Evolutionary conservation across 2,888 invertebrate species (phyloP).

Genomic region (Hydriomena furcata): DNA sequence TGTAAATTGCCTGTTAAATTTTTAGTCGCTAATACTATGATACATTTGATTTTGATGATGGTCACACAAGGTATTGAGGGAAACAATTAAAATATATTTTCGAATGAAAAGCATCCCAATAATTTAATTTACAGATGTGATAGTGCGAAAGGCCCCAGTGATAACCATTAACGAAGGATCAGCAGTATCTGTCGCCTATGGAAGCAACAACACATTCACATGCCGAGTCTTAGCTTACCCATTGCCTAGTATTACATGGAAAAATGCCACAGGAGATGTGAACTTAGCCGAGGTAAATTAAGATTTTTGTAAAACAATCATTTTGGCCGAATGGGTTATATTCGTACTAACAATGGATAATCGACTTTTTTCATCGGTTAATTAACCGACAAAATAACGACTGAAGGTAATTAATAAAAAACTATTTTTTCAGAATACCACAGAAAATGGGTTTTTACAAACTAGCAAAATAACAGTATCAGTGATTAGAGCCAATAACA

Average conservation of each 20-base stretch:
- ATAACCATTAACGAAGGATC: constrained; percentile 1
- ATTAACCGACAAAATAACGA: too few relatives aligned
- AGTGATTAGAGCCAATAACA: neutral
- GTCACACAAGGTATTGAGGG: too few relatives aligned
- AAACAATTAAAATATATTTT: too few relatives aligned
- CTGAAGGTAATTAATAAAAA: too few relatives aligned
- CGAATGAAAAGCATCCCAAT: too few relatives aligned
- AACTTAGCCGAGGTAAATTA: neutral
- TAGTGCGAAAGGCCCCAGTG: constrained; percentile 12
- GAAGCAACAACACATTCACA: constrained; percentile 1
- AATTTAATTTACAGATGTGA: constrained; percentile 12
- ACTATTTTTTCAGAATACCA: neutral
- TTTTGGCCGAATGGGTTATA: too few relatives aligned
- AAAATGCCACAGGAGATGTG: neutral
- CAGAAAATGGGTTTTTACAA: neutral
- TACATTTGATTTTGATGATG: too few relatives aligned
- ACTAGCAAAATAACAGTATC: neutral
- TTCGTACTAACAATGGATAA: too few relatives aligned
- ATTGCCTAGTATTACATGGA: constrained; percentile 12
- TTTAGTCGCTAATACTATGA: too few relatives aligned
- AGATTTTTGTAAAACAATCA: too few relatives aligned
- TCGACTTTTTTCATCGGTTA: too few relatives aligned
- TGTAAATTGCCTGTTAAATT: too few relatives aligned
- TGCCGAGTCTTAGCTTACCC: constrained; percentile 17
- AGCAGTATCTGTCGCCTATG: constrained; percentile 2